phyloP scores from a whole-genome alignment of 2,888 invertebrate species.

The Tenthredo notha region DNA sequence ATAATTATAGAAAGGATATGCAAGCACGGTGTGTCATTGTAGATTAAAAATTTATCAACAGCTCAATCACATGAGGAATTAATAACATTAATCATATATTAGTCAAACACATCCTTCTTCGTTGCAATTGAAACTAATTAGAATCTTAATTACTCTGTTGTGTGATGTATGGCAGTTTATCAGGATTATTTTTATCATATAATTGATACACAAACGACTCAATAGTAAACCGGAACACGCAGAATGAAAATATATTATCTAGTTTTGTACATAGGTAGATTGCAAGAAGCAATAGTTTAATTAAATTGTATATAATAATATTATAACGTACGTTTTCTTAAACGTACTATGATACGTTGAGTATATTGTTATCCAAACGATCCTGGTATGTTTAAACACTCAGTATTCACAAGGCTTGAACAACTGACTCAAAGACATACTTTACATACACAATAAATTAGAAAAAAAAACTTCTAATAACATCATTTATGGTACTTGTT shows the following conservation, averaged over 20 bases:
- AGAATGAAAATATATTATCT: background rate
- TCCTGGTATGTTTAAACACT: background rate
- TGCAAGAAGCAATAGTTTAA: background rate
- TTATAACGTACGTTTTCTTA: constrained; percentile 46
- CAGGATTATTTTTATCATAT: background rate
- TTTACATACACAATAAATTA: constrained; percentile 26
- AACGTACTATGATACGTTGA: background rate
- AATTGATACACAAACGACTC: background rate
- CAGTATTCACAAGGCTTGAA: constrained; percentile 7
- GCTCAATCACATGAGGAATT: background rate
- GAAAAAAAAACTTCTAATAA: background rate
- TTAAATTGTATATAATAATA: background rate
- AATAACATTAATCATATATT: constrained; percentile 14
- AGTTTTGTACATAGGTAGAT: background rate
- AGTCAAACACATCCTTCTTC: background rate
- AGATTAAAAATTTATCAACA: background rate
- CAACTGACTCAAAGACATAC: constrained; percentile 20
- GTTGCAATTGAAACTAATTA: background rate
- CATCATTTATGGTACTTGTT: background rate
- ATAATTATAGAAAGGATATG: constrained; percentile 30
- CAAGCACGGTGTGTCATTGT: constrained; percentile 4
- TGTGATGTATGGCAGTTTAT: background rate
- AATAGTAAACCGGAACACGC: background rate
- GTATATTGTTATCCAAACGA: constrained; percentile 24
- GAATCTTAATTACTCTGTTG: background rate